Evolutionary conservation across 1,140 invertebrate genomes (phyloP).

Genomic region (Euwallacea fornicatus): DNA sequence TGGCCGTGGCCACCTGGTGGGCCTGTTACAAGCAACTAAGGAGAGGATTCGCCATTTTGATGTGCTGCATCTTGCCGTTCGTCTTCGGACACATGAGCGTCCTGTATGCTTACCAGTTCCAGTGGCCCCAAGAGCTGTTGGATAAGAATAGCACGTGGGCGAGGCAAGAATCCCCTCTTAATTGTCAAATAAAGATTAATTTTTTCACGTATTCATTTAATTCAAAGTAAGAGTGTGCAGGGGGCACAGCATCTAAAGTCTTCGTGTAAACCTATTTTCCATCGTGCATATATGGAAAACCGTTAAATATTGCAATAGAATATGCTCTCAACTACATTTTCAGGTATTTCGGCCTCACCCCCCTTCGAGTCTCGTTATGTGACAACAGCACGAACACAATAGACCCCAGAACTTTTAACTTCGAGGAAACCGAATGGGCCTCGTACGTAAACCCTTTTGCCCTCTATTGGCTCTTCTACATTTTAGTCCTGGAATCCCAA

Average conservation of each 20-base stretch:
- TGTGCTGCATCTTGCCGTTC: slow-evolving; percentile 71
- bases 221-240: too few species aligned
- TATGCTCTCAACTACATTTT: slow-evolving; percentile 32
- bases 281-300: too few species aligned
- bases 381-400: slow-evolving; percentile 22
- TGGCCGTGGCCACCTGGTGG: slow-evolving; percentile 86
- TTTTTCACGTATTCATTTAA: too few species aligned
- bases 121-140: slow-evolving; percentile 75
- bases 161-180: slow-evolving; percentile 55
- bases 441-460: slow-evolving; percentile 74
- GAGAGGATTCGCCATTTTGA: slow-evolving; percentile 72
- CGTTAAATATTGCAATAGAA: not conserved
- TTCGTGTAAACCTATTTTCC: too few species aligned
- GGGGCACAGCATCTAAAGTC: too few species aligned
- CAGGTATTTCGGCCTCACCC: slow-evolving; percentile 71
- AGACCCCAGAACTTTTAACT: slow-evolving; percentile 65
- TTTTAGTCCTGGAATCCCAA: slow-evolving; percentile 70
- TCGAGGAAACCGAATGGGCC: slow-evolving; percentile 65
- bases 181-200: not conserved
- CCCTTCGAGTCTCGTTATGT: slow-evolving; percentile 60
- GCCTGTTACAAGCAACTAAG: slow-evolving; percentile 75
- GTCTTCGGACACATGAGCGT: slow-evolving; percentile 74
- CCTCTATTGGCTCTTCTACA: slow-evolving; percentile 73
- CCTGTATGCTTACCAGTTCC: slow-evolving; percentile 85
- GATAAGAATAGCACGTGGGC: slow-evolving; percentile 68